These are phyloP conservation scores for Callyntrura guangdongensis DNA, from an alignment of 2,888 invertebrate species.

Conservation along the genomic window DNA sequence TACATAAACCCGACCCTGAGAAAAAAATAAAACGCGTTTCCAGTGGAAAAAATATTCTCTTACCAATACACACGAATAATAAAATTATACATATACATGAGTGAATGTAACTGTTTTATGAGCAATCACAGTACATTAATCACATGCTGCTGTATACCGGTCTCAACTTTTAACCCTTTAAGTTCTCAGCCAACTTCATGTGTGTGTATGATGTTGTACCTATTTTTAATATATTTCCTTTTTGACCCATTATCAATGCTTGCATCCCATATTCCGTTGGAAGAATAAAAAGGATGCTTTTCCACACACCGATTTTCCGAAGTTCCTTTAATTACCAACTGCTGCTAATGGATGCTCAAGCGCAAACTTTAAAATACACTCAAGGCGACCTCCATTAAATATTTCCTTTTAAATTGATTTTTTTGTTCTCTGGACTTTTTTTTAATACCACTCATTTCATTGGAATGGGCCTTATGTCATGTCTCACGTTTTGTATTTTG, in stretches of 20 bases:
- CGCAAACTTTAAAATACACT: background rate
- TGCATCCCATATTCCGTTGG: conserved; percentile 57
- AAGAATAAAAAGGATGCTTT: conserved; percentile 1
- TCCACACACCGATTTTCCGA: background rate
- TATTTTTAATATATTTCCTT: background rate
- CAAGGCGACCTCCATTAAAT: background rate
- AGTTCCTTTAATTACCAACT: conserved; percentile 52
- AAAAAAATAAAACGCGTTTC: conserved; percentile 62
- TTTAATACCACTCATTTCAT: background rate
- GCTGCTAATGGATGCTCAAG: conserved; percentile 41
- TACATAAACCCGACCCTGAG: conserved; percentile 53
- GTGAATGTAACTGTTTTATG: background rate
- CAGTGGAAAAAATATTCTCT: conserved; percentile 40
- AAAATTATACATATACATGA: background rate
- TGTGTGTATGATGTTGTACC: too few species aligned
- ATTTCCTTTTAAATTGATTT: background rate
- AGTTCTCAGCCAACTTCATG: background rate
- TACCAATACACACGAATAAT: too few species aligned
- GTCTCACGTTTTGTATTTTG: too few species aligned
- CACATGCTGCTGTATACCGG: background rate
- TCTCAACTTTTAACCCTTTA: conserved; percentile 49
- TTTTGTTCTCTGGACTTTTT: conserved; percentile 2
- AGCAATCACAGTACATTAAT: conserved; percentile 49
- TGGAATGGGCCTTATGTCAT: background rate
- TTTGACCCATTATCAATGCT: conserved; percentile 56